phyloP scores from a whole-genome alignment of 2,797 vertebrate species.

The Kryptopterus vitreolus region DNA sequence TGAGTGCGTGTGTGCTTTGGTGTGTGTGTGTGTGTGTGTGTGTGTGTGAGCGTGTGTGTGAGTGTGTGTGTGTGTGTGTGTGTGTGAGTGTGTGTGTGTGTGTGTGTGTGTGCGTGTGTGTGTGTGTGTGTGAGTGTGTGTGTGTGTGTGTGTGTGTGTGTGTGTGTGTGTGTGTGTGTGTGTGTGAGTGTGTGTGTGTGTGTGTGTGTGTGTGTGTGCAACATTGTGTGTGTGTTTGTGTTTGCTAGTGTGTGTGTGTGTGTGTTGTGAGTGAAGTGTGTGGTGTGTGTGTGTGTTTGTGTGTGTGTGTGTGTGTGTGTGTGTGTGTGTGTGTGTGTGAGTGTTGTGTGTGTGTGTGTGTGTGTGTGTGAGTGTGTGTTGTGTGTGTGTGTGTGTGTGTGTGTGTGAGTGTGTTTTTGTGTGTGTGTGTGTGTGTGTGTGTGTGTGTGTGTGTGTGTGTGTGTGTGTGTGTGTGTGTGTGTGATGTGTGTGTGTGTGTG shows the following conservation, averaged over 20 bases:
- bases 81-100: neutral
- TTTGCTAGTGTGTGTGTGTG: no score
- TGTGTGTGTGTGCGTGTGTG: neutral
- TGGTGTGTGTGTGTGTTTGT: neutral
- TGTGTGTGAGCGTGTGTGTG: neutral
- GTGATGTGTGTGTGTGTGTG: constrained; percentile 50
- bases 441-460: constrained; percentile 51
- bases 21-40: no score
- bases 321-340: neutral
- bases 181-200: neutral
- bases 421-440: constrained; percentile 63
- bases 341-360: constrained; percentile 36
- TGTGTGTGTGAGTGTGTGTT: constrained; percentile 56
- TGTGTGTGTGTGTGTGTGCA: neutral
- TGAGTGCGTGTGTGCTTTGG: no score
- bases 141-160: neutral
- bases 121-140: neutral
- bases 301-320: no score
- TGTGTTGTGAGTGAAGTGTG: no score
- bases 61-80: neutral
- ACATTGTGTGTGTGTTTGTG: neutral
- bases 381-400: constrained; percentile 60
- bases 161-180: neutral
- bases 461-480: constrained; percentile 60
- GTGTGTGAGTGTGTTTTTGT: no score